These are phyloP conservation scores for Amyelois transitella DNA, from an alignment of 1,140 invertebrate genomes.

Conservation along the genomic window DNA sequence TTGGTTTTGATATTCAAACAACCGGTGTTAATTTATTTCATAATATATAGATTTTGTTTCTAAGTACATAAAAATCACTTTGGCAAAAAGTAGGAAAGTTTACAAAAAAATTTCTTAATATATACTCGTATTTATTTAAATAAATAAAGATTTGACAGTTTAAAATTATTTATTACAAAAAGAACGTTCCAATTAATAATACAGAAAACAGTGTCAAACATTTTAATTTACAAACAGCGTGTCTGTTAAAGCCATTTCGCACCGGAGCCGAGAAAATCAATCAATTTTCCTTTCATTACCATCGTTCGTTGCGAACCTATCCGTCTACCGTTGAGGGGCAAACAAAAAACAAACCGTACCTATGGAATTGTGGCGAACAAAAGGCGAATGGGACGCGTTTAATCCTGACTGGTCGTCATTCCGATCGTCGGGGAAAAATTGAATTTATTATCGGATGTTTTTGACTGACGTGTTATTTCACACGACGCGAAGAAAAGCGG, in stretches of 20 bases:
- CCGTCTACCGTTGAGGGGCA: conserved; percentile 4
- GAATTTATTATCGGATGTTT: conserved; percentile 70
- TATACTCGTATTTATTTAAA: no score
- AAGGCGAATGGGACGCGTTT: conserved; percentile 63
- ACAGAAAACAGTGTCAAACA: no score
- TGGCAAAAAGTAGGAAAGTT: no score
- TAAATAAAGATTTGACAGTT: no score
- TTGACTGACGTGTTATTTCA: conserved; percentile 73
- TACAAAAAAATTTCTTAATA: no score
- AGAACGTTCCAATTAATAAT: no score
- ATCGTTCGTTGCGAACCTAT: neutral
- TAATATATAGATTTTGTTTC: no score
- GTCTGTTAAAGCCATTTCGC: neutral
- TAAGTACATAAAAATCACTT: no score
- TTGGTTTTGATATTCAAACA: no score
- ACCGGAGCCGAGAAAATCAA: neutral
- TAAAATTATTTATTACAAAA: no score
- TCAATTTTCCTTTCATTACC: neutral
- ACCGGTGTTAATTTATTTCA: no score
- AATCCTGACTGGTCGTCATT: conserved; percentile 62
- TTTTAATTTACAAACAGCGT: neutral
- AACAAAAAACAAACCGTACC: conserved; percentile 33
- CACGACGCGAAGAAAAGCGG: conserved; percentile 45
- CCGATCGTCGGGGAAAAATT: conserved; percentile 57
- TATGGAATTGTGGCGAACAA: conserved; percentile 56